These are phyloP conservation scores for Vimba vimba DNA, from an alignment of 2,113 vertebrate genomes.

Conservation along the genomic window DNA sequence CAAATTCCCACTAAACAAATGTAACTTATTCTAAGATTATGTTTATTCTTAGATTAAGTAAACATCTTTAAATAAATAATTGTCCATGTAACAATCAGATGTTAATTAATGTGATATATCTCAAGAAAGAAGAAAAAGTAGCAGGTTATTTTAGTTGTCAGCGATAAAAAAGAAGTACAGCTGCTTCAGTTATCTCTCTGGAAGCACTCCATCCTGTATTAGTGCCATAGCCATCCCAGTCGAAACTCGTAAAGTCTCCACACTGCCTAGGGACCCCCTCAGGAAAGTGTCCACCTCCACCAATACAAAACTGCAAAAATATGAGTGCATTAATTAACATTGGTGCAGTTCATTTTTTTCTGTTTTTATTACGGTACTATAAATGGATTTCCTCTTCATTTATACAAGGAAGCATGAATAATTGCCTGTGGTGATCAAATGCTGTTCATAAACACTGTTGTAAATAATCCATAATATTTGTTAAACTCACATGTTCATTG, in stretches of 20 bases:
- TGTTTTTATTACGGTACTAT: too few relatives aligned
- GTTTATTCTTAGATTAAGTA: too few relatives aligned
- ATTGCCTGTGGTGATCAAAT: background rate
- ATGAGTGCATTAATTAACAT: background rate
- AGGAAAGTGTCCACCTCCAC: slow-evolving; percentile 62
- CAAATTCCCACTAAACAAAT: too few relatives aligned
- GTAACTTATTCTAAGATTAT: too few relatives aligned
- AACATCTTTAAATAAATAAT: too few relatives aligned
- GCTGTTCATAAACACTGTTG: background rate
- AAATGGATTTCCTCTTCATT: too few relatives aligned
- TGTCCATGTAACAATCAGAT: background rate
- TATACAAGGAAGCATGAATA: background rate
- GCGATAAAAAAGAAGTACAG: slow-evolving; percentile 55
- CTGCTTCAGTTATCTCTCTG: slow-evolving; percentile 60
- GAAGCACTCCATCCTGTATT: slow-evolving; percentile 50
- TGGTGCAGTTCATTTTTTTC: too few relatives aligned
- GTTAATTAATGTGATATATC: background rate
- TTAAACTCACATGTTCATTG: slow-evolving; percentile 59
- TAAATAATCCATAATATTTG: slow-evolving; percentile 4
- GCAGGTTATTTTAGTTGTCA: slow-evolving; percentile 11
- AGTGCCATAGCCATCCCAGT: slow-evolving; percentile 60
- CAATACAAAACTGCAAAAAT: slow-evolving; percentile 59
- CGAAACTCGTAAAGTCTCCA: slow-evolving; percentile 62
- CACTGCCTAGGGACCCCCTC: slow-evolving; percentile 52
- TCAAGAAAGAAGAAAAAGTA: too few relatives aligned